Base-by-base conservation (phyloP, 2,888 invertebrate genomes). In the Caradrina kadenii region DNA sequence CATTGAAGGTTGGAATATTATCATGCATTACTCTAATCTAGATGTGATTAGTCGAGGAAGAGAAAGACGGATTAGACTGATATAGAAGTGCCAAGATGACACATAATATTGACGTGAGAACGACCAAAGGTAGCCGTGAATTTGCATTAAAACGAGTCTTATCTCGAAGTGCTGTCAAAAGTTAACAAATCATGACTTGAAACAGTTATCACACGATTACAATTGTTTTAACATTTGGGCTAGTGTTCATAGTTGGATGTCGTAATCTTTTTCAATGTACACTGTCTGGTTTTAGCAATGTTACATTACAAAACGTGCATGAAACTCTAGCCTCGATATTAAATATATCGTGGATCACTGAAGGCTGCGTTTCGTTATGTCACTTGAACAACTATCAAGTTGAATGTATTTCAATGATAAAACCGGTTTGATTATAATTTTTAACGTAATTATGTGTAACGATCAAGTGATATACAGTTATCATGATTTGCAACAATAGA, bases 1-100 rank as follows among this genome's bases (percentile, higher is more conserved):
- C 90, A 78, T 89, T 86, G 15, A 89, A 87, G 90, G 91, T 91
- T 81, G 65, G 86, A 88, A 90, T 85, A 76, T 78, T 71, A 65
- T 70, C 91, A 90, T 92, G 92, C 91, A 90, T 88, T 74, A 81
- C 45, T 71, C 82, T 81, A 76, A 82, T 71, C 65, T 74, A 76
- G 64, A 73, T 61, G 62, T 63, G 69, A 81, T 82, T 81, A 76
- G 79, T 85, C 69, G 19, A 66, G 73, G 69, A 80, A 69, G 72
- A 76, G 64, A 78, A 81, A 73, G 52, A 49, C 21, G 61, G 42
- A 76, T 80, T 81, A 81, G 66, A 73, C 76, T 80, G 68, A 80
- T 79, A 77, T 61, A 83, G 76, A 65, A n/a, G 52, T 69, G 70
- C 60, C 22, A 54, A 81, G 60, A 82, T 62, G 73, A 64, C 54